phyloP scores from a whole-genome alignment of 2,888 invertebrate species.

The Drosophila putrida region DNA sequence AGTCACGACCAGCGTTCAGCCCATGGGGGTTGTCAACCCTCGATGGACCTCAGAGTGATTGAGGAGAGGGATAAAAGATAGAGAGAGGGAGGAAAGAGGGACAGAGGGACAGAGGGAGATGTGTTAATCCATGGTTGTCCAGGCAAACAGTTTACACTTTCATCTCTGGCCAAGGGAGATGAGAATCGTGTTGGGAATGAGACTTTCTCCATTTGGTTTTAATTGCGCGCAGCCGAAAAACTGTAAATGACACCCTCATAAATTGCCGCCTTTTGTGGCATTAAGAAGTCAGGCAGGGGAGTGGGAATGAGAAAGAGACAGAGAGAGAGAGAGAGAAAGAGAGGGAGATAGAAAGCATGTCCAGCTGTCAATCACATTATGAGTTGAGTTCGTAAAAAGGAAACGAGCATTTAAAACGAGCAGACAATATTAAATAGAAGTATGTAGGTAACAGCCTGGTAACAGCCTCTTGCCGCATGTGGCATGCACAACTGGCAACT shows the following conservation, averaged over 20 bases:
- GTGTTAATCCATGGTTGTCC: conserved; percentile 56
- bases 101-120: conserved; percentile 1
- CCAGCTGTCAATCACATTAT: conserved; percentile 74
- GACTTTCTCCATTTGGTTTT: conserved; percentile 48
- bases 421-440: conserved; percentile 35
- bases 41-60: conserved; percentile 5
- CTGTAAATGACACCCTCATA: conserved; percentile 74
- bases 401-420: conserved; percentile 68
- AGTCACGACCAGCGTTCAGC: conserved; percentile 35
- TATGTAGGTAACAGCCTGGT: conserved; percentile 22
- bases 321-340: not conserved
- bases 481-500: conserved; percentile 8
- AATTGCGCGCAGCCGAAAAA: conserved; percentile 63
- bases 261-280: conserved; percentile 52
- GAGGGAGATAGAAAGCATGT: conserved; percentile 37
- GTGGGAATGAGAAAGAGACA: not conserved
- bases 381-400: conserved; percentile 61
- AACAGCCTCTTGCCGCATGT: not conserved
- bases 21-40: conserved; percentile 49
- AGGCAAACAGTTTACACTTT: conserved; percentile 43
- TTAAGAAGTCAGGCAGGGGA: conserved; percentile 15
- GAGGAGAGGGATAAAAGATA: not conserved
- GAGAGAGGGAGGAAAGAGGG: not conserved
- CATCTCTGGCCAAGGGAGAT: conserved; percentile 29
- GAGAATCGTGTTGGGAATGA: conserved; percentile 8